Conservation (phyloP, 2,797 vertebrate species). For the Micropoecilia bifurca region DNA sequence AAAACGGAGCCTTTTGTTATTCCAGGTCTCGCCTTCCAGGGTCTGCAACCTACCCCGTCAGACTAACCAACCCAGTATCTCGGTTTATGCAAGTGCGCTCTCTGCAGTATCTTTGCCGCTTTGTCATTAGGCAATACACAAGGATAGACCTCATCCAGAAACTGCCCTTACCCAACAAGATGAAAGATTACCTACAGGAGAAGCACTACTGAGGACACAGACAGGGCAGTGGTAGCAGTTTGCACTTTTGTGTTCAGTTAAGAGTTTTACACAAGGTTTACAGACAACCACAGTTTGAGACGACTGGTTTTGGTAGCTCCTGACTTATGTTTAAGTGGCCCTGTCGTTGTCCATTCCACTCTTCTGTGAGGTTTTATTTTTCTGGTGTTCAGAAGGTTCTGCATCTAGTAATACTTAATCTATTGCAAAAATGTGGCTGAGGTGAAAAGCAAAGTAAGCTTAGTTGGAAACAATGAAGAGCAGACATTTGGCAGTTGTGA, state of each 20-base stretch:
- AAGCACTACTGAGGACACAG: constrained; percentile 97
- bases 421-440: constrained; percentile 44
- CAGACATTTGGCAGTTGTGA: constrained; percentile 33
- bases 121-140: constrained; percentile 98
- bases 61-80: constrained; percentile 96
- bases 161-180: constrained; percentile 99
- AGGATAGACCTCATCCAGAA: constrained; percentile 99
- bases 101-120: constrained; percentile 97
- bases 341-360: constrained; percentile 67
- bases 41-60: constrained; percentile 96
- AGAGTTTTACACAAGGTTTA: constrained; percentile 90
- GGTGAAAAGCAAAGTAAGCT: constrained; percentile 52
- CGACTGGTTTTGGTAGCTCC: constrained; percentile 83
- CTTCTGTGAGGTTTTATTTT: constrained; percentile 33
- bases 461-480: constrained; percentile 34
- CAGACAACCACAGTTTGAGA: constrained; percentile 85
- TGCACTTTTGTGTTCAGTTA: constrained; percentile 94
- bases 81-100: constrained; percentile 99
- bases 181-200: constrained; percentile 99
- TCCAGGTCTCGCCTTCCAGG: constrained; percentile 96
- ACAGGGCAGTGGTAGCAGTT: constrained; percentile 86
- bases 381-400: constrained; percentile 59
- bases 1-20: constrained; percentile 98
- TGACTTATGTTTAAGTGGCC: constrained; percentile 81
- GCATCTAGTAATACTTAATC: constrained; percentile 28